Evolutionary conservation across 2,888 invertebrate genomes (phyloP).

Genomic region (Physocephala rufipes): DNA sequence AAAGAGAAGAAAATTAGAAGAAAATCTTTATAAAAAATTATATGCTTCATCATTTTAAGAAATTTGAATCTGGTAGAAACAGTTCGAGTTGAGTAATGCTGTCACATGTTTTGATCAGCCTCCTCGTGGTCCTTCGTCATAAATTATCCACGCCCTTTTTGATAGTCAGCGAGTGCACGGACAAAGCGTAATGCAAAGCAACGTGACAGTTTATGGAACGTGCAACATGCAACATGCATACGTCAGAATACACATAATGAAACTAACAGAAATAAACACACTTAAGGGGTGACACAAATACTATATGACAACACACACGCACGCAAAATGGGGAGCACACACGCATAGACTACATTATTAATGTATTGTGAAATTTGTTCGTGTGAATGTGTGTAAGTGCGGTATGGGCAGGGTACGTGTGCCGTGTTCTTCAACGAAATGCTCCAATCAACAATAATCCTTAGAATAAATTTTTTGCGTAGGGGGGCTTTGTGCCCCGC

Average conservation of each 20-base stretch:
- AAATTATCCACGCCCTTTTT: too few relatives aligned
- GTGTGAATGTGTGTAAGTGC: too few relatives aligned
- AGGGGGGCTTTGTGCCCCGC: too few relatives aligned
- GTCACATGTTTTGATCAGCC: too few relatives aligned
- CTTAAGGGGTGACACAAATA: neutral
- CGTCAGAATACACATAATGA: constrained; percentile 8
- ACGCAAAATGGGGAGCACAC: constrained; percentile 2
- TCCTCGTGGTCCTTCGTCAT: too few relatives aligned
- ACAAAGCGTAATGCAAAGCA: constrained; percentile 3
- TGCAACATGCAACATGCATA: constrained; percentile 38
- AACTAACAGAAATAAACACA: neutral
- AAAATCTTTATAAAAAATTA: too few relatives aligned
- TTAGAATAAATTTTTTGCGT: neutral
- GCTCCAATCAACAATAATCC: neutral
- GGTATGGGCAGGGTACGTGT: constrained; percentile 1
- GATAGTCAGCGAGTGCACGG: too few relatives aligned
- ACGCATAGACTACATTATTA: constrained; percentile 45
- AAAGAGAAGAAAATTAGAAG: too few relatives aligned
- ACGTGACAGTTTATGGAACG: constrained; percentile 18
- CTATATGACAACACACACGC: neutral
- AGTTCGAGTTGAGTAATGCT: too few relatives aligned
- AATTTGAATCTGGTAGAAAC: too few relatives aligned
- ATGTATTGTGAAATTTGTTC: constrained; percentile 27
- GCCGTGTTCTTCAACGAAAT: neutral
- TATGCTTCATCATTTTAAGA: too few relatives aligned